Evolutionary conservation across 2,888 invertebrate genomes (phyloP).

Genomic region (Cosmopolites sordidus): DNA sequence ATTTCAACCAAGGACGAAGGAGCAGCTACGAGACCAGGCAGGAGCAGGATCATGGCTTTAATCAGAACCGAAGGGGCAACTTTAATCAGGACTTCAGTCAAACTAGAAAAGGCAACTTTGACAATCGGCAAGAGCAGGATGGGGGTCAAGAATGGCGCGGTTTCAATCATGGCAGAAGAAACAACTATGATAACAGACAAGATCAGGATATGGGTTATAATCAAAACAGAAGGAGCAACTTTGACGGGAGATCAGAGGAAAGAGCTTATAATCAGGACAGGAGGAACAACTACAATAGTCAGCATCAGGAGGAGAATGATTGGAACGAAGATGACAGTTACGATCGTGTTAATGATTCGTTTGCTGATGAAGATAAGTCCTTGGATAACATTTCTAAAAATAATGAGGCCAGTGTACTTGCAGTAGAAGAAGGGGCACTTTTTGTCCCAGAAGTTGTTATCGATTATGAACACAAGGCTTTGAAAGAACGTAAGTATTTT

Average conservation of each 20-base stretch:
- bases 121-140: neutral
- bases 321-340: conserved; percentile 31
- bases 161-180: neutral
- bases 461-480: conserved; percentile 66
- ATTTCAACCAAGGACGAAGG: no score
- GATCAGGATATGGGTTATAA: conserved; percentile 1
- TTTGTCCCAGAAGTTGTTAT: conserved; percentile 60
- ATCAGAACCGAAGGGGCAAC: neutral
- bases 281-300: conserved; percentile 5
- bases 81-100: no score
- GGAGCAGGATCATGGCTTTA: neutral
- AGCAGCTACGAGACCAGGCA: neutral
- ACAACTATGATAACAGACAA: conserved; percentile 6
- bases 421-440: conserved; percentile 42
- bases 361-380: conserved; percentile 29
- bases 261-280: conserved; percentile 7
- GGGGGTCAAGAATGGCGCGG: neutral
- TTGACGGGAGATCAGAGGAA: neutral
- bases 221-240: neutral
- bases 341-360: conserved; percentile 32
- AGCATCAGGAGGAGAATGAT: conserved; percentile 10
- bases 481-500: conserved; percentile 46
- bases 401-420: neutral
- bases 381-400: neutral
- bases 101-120: neutral